Evolutionary conservation across 2,113 vertebrate species (phyloP).

Genomic region (Hyperoodon ampullatus): DNA sequence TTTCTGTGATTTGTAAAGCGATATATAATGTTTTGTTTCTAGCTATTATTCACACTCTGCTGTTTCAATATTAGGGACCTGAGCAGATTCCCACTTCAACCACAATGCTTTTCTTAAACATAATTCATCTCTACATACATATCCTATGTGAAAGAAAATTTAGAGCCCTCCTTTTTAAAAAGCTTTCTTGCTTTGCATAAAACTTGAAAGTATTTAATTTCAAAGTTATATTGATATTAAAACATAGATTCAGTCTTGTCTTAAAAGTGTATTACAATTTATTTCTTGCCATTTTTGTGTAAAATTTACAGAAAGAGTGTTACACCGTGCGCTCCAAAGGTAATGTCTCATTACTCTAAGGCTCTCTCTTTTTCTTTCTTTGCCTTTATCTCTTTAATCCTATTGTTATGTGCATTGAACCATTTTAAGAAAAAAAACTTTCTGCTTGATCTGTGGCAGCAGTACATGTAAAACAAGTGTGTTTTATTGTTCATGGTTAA

Average conservation of each 20-base stretch:
- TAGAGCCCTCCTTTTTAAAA: conserved; percentile 87
- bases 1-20: background rate
- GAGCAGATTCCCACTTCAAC: conserved; percentile 48
- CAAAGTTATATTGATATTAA: conserved; percentile 85
- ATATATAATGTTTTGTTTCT: background rate
- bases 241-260: conserved; percentile 91
- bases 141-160: conserved; percentile 86
- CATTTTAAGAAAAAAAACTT: conserved; percentile 68
- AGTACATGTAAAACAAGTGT: conserved; percentile 53
- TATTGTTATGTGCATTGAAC: conserved; percentile 86
- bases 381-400: conserved; percentile 85
- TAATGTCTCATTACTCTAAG: conserved; percentile 98
- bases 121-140: conserved; percentile 70
- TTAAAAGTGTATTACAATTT: conserved; percentile 99
- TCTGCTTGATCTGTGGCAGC: conserved; percentile 67
- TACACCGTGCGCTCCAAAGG: conserved; percentile 99
- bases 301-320: conserved; percentile 99
- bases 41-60: background rate
- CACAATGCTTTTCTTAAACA: conserved; percentile 53
- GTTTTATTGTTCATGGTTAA: conserved; percentile 53
- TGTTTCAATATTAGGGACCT: background rate
- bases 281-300: conserved; percentile 99
- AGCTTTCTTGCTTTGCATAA: conserved; percentile 87
- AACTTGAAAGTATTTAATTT: conserved; percentile 84
- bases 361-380: conserved; percentile 88